A percentile compares a stretch with the other conserved stretches of the same genome.
Conservation (phyloP, 2,113 vertebrate genomes). For the Cheirogaleus medius region DNA sequence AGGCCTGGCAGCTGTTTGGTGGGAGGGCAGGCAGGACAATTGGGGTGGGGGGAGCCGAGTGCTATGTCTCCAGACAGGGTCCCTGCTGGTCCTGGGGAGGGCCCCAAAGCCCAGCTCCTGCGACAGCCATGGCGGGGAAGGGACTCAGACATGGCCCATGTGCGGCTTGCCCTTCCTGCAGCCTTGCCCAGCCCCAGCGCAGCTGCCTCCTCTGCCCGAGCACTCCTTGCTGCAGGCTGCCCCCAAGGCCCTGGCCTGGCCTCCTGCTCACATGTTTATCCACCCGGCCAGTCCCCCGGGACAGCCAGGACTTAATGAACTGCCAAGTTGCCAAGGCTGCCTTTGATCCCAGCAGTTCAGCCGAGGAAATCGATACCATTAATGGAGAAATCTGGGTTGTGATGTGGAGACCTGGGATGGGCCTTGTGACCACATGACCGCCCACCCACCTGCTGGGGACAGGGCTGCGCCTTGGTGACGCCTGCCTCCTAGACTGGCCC, state of each 20-base stretch:
- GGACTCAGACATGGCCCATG: accelerated
- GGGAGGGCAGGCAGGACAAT: not conserved
- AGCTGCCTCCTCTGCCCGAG: not conserved
- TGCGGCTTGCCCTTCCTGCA: not conserved
- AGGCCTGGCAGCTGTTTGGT: not conserved
- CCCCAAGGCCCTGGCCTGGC: not conserved
- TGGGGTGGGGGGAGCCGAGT: not conserved
- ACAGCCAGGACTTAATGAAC: conserved; percentile 7
- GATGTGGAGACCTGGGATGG: not conserved
- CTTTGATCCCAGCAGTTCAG: conserved; percentile 33
- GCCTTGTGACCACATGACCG: not conserved
- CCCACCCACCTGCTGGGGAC: not conserved
- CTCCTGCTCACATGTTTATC: not conserved
- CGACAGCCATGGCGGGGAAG: accelerated
- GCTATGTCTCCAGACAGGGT: not conserved
- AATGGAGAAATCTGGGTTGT: conserved; percentile 52
- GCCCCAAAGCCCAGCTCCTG: accelerated
- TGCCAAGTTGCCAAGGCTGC: not conserved
- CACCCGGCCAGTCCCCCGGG: not conserved
- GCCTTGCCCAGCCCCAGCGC: too few species aligned
- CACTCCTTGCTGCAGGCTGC: not conserved
- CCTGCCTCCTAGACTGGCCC: not conserved
- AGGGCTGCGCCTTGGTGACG: too few species aligned
- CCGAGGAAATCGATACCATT: conserved; percentile 33
- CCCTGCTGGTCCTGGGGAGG: not conserved